Evolutionary conservation across 2,888 invertebrate species (phyloP), one percentile per base, ranked within the genome.

Genomic region (Philereme vetulata): DNA sequence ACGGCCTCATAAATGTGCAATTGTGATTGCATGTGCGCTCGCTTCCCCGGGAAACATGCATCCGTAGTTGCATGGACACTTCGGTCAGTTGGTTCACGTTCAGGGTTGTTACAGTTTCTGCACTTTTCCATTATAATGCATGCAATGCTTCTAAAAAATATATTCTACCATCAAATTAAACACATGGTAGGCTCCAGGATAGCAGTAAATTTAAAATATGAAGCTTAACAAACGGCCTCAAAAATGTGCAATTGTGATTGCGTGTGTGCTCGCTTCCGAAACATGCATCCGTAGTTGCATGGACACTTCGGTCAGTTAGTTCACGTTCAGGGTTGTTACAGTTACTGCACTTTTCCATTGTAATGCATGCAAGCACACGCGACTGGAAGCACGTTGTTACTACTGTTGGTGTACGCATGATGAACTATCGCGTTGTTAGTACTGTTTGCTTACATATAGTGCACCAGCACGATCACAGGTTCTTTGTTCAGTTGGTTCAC

Each of bases 111-210:
- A 88, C 54, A 87, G 71, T 40, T 90, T 70, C 57, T 95, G 94
- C 3, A 95, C 93, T 77, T 94, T 94, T n/a, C 95, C 95, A 70
- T 94, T 95, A 76, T 95, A 96, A 78, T 96, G 95, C 3, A 94
- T 86, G 75, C 96, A 96, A 67, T 90, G 49, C 74, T 78, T n/a
- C n/a, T n/a, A n/a, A n/a, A n/a, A n/a, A n/a, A n/a, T n/a, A n/a
- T n/a, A n/a, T n/a, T n/a, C n/a, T n/a, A n/a, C n/a, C n/a, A n/a
- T n/a, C n/a, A n/a, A n/a, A n/a, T n/a, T n/a, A n/a, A n/a, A n/a
- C n/a, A n/a, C n/a, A n/a, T n/a, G n/a, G n/a, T n/a, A n/a, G n/a
- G n/a, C n/a, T n/a, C n/a, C n/a, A n/a, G n/a, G n/a, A n/a, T n/a
- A n/a, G n/a, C n/a, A n/a, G n/a, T n/a, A n/a, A n/a, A n/a, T n/a